phyloP scores from a whole-genome alignment of 2,888 invertebrate genomes.

The Drosophila dives region DNA sequence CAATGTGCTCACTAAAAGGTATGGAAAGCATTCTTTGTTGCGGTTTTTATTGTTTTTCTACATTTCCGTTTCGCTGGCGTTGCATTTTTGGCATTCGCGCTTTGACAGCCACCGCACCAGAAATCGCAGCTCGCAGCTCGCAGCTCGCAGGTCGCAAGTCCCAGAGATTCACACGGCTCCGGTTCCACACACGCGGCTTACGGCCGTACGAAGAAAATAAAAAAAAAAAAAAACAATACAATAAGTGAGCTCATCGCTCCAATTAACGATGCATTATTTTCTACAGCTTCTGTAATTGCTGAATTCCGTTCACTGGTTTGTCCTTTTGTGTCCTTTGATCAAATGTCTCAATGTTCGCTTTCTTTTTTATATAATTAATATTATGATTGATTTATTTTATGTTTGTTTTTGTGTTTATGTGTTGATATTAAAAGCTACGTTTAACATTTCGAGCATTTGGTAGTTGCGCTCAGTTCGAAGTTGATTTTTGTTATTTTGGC shows the following conservation, averaged over 20 bases:
- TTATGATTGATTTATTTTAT: neutral
- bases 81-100: constrained; percentile 75
- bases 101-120: constrained; percentile 53
- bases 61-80: constrained; percentile 67
- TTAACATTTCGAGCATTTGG: neutral
- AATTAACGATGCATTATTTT: constrained; percentile 54
- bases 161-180: constrained; percentile 10
- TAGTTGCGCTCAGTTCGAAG: neutral
- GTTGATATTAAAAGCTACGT: neutral
- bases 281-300: constrained; percentile 9
- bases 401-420: neutral
- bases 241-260: constrained; percentile 25
- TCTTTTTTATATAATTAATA: neutral
- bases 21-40: constrained; percentile 77
- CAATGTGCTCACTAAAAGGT: constrained; percentile 53
- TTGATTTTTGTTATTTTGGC: neutral
- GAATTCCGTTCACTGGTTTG: constrained; percentile 5
- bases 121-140: constrained; percentile 15
- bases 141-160: constrained; percentile 6
- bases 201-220: neutral
- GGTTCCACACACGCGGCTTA: neutral
- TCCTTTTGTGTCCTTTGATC: constrained; percentile 28
- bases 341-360: constrained; percentile 8
- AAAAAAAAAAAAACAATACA: neutral
- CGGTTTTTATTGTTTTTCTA: constrained; percentile 77